A percentile compares a stretch with the other conserved stretches of the same genome.
phyloP scores from a whole-genome alignment of 2,888 invertebrate genomes.

The Acleris sparsana region DNA sequence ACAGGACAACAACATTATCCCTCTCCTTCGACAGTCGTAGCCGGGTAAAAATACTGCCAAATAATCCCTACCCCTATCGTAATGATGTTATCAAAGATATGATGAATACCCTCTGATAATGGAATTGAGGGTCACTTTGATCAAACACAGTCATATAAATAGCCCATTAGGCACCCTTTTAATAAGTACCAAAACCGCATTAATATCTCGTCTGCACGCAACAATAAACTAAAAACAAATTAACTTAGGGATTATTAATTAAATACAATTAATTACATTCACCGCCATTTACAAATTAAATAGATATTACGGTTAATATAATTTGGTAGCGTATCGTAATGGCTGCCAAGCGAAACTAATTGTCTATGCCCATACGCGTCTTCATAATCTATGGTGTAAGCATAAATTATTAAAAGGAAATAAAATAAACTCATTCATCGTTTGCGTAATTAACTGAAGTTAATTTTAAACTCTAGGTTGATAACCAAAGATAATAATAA shows the following conservation, averaged over 20 bases:
- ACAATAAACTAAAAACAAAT: constrained; percentile 25
- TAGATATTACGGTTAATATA: constrained; percentile 14
- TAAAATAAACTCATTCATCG: too few relatives aligned
- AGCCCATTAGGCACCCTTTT: constrained; percentile 27
- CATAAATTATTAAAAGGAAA: too few relatives aligned
- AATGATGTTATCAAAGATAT: too few relatives aligned
- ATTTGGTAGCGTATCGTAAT: neutral
- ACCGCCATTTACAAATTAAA: constrained; percentile 27
- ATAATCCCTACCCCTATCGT: too few relatives aligned
- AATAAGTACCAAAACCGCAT: constrained; percentile 15
- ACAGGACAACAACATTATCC: too few relatives aligned
- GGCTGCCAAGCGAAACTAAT: constrained; percentile 21
- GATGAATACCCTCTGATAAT: too few relatives aligned
- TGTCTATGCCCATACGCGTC: constrained; percentile 19
- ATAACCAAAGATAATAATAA: too few relatives aligned
- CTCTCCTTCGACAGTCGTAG: too few relatives aligned
- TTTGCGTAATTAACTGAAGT: too few relatives aligned
- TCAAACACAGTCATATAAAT: constrained; percentile 14
- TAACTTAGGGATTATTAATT: constrained; percentile 16
- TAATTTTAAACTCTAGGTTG: too few relatives aligned
- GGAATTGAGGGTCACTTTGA: neutral
- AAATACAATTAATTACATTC: constrained; percentile 20
- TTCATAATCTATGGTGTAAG: constrained; percentile 15
- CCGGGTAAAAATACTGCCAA: too few relatives aligned
- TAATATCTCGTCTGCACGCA: constrained; percentile 24